A percentile compares a stretch with the other conserved stretches of the same genome.
Conservation (phyloP, 2,888 invertebrate genomes). For the Automeris io region DNA sequence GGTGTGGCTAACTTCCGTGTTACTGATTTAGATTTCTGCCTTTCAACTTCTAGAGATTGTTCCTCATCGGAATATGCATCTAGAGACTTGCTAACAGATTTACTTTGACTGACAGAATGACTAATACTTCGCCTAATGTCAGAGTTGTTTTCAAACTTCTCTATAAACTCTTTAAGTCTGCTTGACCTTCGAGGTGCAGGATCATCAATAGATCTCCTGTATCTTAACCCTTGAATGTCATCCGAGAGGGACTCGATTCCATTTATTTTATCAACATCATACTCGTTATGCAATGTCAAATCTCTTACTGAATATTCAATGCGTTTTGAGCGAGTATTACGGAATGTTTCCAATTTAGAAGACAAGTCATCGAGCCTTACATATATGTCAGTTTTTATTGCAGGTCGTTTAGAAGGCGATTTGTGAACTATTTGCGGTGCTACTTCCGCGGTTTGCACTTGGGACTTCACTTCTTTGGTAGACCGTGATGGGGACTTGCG, state of each 20-base stretch:
- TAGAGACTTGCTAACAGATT: constrained; percentile 55
- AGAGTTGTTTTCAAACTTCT: constrained; percentile 38
- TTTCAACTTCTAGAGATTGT: constrained; percentile 38
- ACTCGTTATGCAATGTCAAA: constrained; percentile 30
- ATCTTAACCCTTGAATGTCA: constrained; percentile 45
- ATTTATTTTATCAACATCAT: constrained; percentile 40
- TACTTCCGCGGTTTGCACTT: constrained; percentile 17
- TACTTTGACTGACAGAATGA: constrained; percentile 46
- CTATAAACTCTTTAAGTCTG: constrained; percentile 44
- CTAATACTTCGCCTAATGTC: constrained; percentile 52
- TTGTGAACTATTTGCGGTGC: constrained; percentile 30
- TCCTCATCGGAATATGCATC: constrained; percentile 62
- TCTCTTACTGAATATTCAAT: constrained; percentile 55
- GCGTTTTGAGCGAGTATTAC: constrained; percentile 47
- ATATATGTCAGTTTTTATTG: constrained; percentile 37
- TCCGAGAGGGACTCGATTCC: constrained; percentile 32
- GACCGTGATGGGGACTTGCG: constrained; percentile 63
- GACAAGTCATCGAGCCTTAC: constrained; percentile 39
- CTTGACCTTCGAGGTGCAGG: constrained; percentile 48
- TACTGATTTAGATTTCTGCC: constrained; percentile 39
- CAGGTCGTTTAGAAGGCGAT: constrained; percentile 52
- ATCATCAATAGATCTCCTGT: constrained; percentile 47
- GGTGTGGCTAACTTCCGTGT: constrained; percentile 64
- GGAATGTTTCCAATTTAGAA: constrained; percentile 37
- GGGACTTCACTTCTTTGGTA: constrained; percentile 37